Conservation (phyloP, 2,888 invertebrate species). For the Amiota mariae region DNA sequence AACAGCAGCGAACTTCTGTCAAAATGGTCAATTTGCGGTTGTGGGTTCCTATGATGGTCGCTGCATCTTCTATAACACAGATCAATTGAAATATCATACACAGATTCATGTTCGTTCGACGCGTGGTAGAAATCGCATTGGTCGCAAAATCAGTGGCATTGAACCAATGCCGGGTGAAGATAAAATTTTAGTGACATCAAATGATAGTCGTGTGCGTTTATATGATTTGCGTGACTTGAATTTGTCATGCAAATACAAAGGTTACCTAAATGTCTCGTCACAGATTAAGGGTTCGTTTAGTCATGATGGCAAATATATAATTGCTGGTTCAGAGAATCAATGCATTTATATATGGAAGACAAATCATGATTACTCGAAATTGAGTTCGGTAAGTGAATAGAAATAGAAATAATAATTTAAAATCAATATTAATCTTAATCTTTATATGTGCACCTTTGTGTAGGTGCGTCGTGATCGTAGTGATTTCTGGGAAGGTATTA, state of each 20-base stretch:
- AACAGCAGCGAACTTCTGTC: constrained; percentile 97
- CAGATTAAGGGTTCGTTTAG: constrained; percentile 98
- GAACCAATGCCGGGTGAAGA: constrained; percentile 97
- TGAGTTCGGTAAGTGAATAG: constrained; percentile 80
- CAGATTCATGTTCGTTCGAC: constrained; percentile 97
- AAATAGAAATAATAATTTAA: background rate
- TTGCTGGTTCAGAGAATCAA: constrained; percentile 97
- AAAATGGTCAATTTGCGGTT: constrained; percentile 98
- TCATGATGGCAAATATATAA: constrained; percentile 97
- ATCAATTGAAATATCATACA: constrained; percentile 98
- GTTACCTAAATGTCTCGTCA: constrained; percentile 93
- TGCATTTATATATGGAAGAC: constrained; percentile 99
- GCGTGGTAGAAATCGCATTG: constrained; percentile 95
- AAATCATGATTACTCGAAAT: constrained; percentile 95
- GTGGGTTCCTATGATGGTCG: constrained; percentile 99
- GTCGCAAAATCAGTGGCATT: constrained; percentile 96
- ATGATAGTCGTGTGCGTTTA: constrained; percentile 95
- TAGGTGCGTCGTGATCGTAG: constrained; percentile 91
- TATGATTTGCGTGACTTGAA: constrained; percentile 96
- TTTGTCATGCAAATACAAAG: constrained; percentile 95
- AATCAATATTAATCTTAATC: background rate
- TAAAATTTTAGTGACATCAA: constrained; percentile 96
- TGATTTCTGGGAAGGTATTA: constrained; percentile 97
- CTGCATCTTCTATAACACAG: constrained; percentile 98
- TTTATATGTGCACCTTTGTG: constrained; percentile 16